A percentile compares a stretch with the other conserved stretches of the same genome.
phyloP scores from a whole-genome alignment of 1,140 invertebrate species.

The Notospermus geniculatus region DNA sequence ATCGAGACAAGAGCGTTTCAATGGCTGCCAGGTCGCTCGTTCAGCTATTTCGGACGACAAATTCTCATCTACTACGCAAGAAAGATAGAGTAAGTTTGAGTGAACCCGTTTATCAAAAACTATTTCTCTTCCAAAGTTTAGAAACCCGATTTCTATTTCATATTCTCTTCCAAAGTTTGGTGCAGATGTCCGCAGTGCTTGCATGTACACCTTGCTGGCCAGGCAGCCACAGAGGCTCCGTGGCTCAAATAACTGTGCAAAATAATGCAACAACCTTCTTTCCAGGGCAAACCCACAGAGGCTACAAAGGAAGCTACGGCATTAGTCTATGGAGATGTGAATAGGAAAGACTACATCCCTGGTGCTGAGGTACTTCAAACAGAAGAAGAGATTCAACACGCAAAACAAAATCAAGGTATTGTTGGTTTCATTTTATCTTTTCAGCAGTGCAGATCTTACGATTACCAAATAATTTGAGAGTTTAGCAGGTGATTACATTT shows the following conservation, averaged over 20 bases:
- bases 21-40: slow-evolving; percentile 95
- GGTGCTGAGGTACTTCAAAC: slow-evolving; percentile 79
- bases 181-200: too few relatives aligned
- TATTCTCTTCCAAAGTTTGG: too few relatives aligned
- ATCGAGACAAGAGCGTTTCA: slow-evolving; percentile 85
- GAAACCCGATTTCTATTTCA: too few relatives aligned
- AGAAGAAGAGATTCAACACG: slow-evolving; percentile 57
- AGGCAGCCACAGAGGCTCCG: too few relatives aligned
- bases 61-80: slow-evolving; percentile 86
- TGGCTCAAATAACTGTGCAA: too few relatives aligned
- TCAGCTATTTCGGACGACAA: slow-evolving; percentile 79
- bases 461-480: too few relatives aligned
- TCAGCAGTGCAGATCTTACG: too few relatives aligned
- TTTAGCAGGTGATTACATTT: too few relatives aligned
- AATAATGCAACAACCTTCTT: neutral
- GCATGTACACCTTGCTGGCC: too few relatives aligned
- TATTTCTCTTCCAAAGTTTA: neutral
- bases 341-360: slow-evolving; percentile 78
- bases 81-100: slow-evolving; percentile 71
- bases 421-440: too few relatives aligned
- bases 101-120: neutral
- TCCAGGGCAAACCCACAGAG: slow-evolving; percentile 57
- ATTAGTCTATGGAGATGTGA: slow-evolving; percentile 75
- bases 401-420: too few relatives aligned
- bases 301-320: slow-evolving; percentile 56